Evolutionary conservation across 2,797 vertebrate species (phyloP).

Genomic region (Remorina albescens): DNA sequence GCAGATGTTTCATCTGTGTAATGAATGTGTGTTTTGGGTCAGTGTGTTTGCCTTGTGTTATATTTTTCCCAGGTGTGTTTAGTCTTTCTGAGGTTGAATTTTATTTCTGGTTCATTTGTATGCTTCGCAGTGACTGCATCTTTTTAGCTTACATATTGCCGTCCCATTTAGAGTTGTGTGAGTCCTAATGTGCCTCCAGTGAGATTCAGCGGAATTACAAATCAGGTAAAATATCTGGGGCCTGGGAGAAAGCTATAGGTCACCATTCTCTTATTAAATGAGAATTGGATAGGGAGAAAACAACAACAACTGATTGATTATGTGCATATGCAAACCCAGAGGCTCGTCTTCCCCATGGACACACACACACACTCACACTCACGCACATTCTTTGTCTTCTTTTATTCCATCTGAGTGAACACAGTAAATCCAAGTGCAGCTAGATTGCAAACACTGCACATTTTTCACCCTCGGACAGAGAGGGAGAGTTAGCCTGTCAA

Average conservation of each 20-base stretch:
- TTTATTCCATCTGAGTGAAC: constrained; percentile 83
- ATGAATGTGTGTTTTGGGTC: not conserved
- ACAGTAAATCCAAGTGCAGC: constrained; percentile 81
- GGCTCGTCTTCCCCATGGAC: constrained; percentile 54
- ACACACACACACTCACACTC: constrained; percentile 28
- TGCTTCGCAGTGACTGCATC: constrained; percentile 29
- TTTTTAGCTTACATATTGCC: constrained; percentile 34
- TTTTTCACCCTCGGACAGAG: constrained; percentile 62
- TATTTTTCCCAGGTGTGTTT: not conserved
- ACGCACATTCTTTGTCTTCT: constrained; percentile 56
- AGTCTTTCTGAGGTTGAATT: constrained; percentile 1
- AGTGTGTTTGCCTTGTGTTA: not conserved
- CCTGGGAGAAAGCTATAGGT: constrained; percentile 24
- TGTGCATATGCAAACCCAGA: constrained; percentile 39
- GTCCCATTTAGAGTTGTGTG: constrained; percentile 28
- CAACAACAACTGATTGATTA: constrained; percentile 67
- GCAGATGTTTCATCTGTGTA: not conserved
- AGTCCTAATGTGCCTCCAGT: constrained; percentile 43
- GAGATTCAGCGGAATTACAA: constrained; percentile 45
- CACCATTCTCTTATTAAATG: constrained; percentile 50
- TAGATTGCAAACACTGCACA: constrained; percentile 82
- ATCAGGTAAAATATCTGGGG: constrained; percentile 45
- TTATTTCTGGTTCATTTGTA: constrained; percentile 38
- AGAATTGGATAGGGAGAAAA: constrained; percentile 24
- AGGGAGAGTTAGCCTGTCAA: constrained; percentile 51